phyloP scores from a whole-genome alignment of 2,888 invertebrate genomes.

The Tridacna gigas region DNA sequence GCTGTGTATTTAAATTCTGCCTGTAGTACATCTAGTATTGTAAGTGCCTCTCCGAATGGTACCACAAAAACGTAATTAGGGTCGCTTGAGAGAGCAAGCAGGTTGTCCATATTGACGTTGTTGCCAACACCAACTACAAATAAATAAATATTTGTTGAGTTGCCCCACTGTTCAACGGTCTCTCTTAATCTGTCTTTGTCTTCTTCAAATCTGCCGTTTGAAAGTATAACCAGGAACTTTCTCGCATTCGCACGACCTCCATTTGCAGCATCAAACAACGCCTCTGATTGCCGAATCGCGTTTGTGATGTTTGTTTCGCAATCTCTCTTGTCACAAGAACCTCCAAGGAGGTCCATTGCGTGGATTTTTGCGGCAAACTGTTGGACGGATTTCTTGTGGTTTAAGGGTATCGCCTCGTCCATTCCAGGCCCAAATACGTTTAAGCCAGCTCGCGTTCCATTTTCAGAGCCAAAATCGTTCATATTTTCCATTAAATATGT shows the following conservation, averaged over 20 bases:
- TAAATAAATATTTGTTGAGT: neutral
- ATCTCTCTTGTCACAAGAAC: neutral
- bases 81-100: no score
- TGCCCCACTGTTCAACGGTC: no score
- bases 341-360: neutral
- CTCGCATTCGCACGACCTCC: constrained; percentile 14
- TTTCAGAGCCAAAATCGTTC: neutral
- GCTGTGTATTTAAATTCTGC: no score
- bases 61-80: neutral
- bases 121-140: constrained; percentile 17
- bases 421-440: neutral
- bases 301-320: neutral
- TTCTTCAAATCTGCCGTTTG: no score
- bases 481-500: constrained; percentile 24
- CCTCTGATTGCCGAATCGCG: neutral
- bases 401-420: neutral
- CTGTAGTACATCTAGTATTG: constrained; percentile 1
- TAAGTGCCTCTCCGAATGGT: neutral
- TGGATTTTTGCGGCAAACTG: neutral
- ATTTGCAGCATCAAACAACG: neutral
- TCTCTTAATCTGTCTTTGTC: neutral
- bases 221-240: constrained; percentile 20
- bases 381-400: neutral
- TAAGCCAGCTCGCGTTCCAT: neutral
- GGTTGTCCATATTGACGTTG: no score